Base-by-base conservation (phyloP, 2,888 invertebrate genomes). In the Ichneumoninae sp. region DNA sequence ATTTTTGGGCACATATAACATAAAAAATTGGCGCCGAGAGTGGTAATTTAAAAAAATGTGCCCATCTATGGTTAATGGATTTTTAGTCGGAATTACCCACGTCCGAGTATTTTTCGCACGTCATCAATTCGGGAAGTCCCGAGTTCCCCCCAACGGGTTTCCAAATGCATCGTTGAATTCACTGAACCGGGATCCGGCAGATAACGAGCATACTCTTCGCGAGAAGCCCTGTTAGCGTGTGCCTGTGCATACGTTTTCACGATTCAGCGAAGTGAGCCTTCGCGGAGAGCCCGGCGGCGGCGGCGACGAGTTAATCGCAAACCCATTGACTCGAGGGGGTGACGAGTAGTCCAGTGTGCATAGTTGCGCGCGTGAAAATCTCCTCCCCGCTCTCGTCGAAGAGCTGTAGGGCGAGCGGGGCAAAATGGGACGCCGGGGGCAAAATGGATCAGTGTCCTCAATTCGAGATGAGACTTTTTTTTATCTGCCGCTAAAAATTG, bases 201-300 rank as follows among this genome's bases (percentile, higher is more conserved):
- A 84, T 74, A 77, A 80, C 71, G 84, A 77, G 74, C 40, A 22
- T 44, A 73, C 63, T 22, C 16, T 57, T 30, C 40, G 87, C 74
- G 86, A 47, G 80, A 87, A 83, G 83, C 79, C 85, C 86, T 13
- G 26, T 57, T 26, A 57, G 78, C 86, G 71, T 77, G 40, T 77
- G 83, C 60, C 52, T 63, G 65, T 54, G 69, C 69, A 52, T 30
- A 54, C 70, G 54, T 71, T 76, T 71, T 70, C 65, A 76, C 83
- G 66, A 79, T 60, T 65, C 69, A 70, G 33, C 65, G 75, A 52
- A 69, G 57, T 57, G 57, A 57, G 26, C 10, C 57, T 57, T 26
- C 2, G 54, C 7, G 22, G 8, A 54, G 13, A 54, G 13, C 10
- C 54, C 54, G 19, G 54, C 54, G 19, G 74, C 19, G 69, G 22